Conservation (phyloP, 2,113 vertebrate species). For the Gorilla gorilla region DNA sequence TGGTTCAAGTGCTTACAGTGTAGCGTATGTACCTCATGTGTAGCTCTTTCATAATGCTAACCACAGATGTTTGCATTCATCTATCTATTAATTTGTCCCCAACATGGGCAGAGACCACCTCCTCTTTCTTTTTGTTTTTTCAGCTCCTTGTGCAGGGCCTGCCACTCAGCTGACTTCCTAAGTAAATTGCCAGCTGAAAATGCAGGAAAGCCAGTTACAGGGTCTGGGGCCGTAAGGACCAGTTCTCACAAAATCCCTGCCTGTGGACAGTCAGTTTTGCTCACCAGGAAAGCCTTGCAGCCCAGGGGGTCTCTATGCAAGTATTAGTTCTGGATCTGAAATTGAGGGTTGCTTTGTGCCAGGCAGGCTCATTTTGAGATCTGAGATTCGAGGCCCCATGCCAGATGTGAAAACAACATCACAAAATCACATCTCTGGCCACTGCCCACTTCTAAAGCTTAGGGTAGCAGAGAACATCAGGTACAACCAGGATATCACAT, state of each 20-base stretch:
- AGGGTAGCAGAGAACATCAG: no score
- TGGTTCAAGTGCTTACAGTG: neutral
- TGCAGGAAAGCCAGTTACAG: no score
- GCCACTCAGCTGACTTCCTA: neutral
- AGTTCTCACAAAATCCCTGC: neutral
- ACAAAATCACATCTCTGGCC: neutral
- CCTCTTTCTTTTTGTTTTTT: neutral
- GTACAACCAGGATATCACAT: fast-evolving
- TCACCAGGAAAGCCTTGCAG: neutral
- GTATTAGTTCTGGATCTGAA: neutral
- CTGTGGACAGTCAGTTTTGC: neutral
- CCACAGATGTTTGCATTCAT: neutral
- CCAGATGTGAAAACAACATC: neutral
- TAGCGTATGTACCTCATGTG: no score
- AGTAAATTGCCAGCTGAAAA: neutral
- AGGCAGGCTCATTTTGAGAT: neutral
- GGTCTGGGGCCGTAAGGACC: neutral
- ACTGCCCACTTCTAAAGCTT: neutral
- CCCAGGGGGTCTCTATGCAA: fast-evolving
- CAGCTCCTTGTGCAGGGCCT: neutral
- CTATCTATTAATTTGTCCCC: neutral
- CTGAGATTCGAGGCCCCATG: neutral
- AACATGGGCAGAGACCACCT: neutral
- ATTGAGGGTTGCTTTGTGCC: no score
- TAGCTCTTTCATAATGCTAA: neutral